Conservation (phyloP, 2,888 invertebrate genomes). For the Biston betularia region DNA sequence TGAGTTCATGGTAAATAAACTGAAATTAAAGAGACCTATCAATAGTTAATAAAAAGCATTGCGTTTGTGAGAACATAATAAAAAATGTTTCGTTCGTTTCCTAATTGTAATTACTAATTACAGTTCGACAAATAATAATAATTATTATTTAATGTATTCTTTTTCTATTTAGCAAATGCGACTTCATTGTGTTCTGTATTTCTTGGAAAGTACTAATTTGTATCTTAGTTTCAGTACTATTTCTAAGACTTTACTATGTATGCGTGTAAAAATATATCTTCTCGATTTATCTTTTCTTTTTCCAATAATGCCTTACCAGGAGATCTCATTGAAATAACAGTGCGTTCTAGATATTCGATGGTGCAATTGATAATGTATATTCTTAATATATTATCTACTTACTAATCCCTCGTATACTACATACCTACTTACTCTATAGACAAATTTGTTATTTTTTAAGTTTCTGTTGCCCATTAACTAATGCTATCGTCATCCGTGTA, state of each 20-base stretch:
- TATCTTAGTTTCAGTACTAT: not conserved
- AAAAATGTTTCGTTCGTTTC: too few relatives aligned
- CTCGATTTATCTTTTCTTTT: not conserved
- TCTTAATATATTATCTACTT: not conserved
- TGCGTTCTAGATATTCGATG: not conserved
- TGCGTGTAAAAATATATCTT: not conserved
- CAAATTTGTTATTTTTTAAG: too few relatives aligned
- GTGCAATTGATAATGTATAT: not conserved
- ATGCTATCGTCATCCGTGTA: too few relatives aligned
- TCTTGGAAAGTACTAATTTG: not conserved
- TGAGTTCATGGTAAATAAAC: too few relatives aligned
- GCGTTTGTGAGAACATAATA: too few relatives aligned
- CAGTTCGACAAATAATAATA: too few relatives aligned
- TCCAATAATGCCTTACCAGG: not conserved
- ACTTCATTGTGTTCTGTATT: not conserved
- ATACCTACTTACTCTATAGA: too few relatives aligned
- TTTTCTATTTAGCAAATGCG: slow-evolving; percentile 16
- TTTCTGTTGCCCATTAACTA: too few relatives aligned
- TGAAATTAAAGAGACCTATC: too few relatives aligned
- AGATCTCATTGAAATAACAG: not conserved
- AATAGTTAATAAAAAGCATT: too few relatives aligned
- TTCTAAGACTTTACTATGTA: not conserved
- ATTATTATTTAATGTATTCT: too few relatives aligned
- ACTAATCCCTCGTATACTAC: not conserved
- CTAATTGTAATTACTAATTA: not conserved